Base-by-base conservation (phyloP, 2,888 invertebrate species). In the Phengaris arion region DNA sequence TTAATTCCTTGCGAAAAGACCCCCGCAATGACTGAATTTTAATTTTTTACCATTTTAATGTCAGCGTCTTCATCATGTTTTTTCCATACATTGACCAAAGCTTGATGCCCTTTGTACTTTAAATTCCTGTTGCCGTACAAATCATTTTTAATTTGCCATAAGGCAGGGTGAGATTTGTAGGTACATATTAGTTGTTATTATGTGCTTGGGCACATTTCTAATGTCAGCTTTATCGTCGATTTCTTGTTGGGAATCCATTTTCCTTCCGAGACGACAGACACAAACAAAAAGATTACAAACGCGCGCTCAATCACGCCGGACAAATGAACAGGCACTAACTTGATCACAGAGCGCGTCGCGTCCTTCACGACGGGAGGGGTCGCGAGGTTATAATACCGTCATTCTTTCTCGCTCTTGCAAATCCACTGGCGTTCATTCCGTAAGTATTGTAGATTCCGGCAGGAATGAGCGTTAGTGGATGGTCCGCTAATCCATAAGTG, bases 81-180 rank as follows among this genome's bases (percentile, higher is more conserved):
- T 68, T 68, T 68, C 68, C 48, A 48, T 48, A 68, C 48, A 68
- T 35, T 55, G 55, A 55, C 55, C 55, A 55, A 55, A 55, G 70
- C 70, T 70, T 70, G 70, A 70, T 70, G 70, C 46, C 70, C 70
- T 70, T 70, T 70, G 70, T 52, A 70, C 70, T 70, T 70, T 70
- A 70, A 48, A 70, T 12, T 70, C 70, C 70, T 70, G 70, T 70
- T 70, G 70, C 70, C 70, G 48, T 70, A 70, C 70, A 70, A 70
- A 70, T 70, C 51, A 70, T 70, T 70, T 70, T 70, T 70, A 46
- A 70, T 70, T 70, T 70, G 52, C 52, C 52, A 52, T 70, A 52
- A 70, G 48, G 70, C 70, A 70, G 70, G 70, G 70, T 70, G 70
- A 70, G 51, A 70, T 70, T 70, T 70, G 70, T 70, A 70, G 52